A percentile compares a stretch with the other conserved stretches of the same genome.
phyloP scores from a whole-genome alignment of 2,113 vertebrate species.

The Daphoenositta chrysoptera region DNA sequence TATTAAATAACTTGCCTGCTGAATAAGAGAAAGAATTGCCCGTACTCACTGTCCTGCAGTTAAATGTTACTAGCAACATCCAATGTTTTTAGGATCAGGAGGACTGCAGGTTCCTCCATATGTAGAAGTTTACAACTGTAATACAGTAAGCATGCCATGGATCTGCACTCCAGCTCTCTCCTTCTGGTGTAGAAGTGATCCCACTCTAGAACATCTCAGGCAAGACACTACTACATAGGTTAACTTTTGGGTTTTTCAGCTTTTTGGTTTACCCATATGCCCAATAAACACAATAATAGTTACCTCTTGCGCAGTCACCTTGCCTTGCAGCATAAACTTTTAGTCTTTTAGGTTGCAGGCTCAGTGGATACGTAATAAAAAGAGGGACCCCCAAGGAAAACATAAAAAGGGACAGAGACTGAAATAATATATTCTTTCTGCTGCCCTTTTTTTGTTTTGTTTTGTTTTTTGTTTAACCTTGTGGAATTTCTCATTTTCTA shows the following conservation, averaged over 20 bases:
- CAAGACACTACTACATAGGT: neutral
- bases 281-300: neutral
- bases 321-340: neutral
- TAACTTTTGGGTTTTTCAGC: fast-evolving
- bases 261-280: neutral
- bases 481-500: neutral
- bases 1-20: neutral
- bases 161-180: neutral
- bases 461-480: neutral
- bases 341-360: neutral
- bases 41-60: neutral
- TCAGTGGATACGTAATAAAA: neutral
- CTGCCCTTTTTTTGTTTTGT: fast-evolving
- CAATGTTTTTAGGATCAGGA: neutral
- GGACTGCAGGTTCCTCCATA: neutral
- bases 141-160: neutral
- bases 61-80: neutral
- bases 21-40: neutral
- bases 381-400: neutral
- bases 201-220: neutral
- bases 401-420: neutral
- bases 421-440: neutral
- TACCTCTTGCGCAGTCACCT: neutral
- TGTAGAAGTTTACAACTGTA: neutral
- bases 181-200: neutral